phyloP scores from a whole-genome alignment of 2,888 invertebrate genomes.

The Mesorhabditis spiculigera region DNA sequence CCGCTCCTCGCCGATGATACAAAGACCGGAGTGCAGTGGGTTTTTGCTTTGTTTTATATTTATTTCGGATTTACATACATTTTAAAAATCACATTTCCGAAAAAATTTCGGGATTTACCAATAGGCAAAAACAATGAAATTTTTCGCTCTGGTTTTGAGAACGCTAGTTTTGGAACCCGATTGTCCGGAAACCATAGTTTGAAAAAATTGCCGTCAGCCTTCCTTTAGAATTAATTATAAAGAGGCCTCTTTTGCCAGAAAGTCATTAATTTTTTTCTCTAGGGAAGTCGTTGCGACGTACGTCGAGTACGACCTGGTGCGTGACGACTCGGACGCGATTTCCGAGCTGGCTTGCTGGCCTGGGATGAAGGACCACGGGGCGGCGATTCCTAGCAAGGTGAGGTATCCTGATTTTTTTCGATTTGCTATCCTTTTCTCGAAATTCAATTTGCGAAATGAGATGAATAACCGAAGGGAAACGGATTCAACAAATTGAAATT shows the following conservation, averaged over 20 bases:
- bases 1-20: slow-evolving; percentile 73
- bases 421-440: not conserved
- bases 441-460: too few species aligned
- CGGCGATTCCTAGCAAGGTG: slow-evolving; percentile 66
- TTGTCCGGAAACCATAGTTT: too few species aligned
- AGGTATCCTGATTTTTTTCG: not conserved
- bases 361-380: slow-evolving; percentile 69
- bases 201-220: too few species aligned
- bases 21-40: slow-evolving; percentile 40
- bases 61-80: slow-evolving; percentile 33
- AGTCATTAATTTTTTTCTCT: slow-evolving; percentile 9
- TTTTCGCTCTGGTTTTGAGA: too few species aligned
- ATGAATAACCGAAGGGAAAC: too few species aligned
- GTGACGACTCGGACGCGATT: slow-evolving; percentile 87
- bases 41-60: slow-evolving; percentile 9
- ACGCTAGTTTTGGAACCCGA: too few species aligned
- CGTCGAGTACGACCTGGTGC: slow-evolving; percentile 78
- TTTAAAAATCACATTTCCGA: too few species aligned
- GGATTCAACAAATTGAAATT: too few species aligned
- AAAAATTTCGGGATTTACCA: too few species aligned
- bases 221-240: too few species aligned
- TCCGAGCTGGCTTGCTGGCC: slow-evolving; percentile 79
- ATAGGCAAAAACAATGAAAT: too few species aligned
- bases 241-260: not conserved
- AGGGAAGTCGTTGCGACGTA: slow-evolving; percentile 71